These are phyloP conservation scores for Meda fulgida DNA, from an alignment of 2,797 vertebrate species.

Conservation along the genomic window DNA sequence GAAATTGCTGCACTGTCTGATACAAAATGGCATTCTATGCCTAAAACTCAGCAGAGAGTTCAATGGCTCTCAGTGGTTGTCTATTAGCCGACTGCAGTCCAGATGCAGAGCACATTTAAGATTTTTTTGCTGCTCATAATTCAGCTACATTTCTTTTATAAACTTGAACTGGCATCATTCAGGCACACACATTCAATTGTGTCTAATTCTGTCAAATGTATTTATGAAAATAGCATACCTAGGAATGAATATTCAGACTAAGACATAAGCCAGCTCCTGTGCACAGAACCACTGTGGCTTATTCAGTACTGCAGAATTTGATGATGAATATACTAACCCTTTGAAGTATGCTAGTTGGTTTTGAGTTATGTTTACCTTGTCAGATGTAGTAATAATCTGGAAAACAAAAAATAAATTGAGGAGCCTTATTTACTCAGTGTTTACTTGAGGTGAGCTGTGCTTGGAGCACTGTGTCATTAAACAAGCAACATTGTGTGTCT, in stretches of 20 bases:
- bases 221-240: not conserved
- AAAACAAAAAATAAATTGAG: not conserved
- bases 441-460: not conserved
- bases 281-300: not conserved
- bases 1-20: not conserved
- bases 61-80: not conserved
- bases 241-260: not conserved
- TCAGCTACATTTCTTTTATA: not conserved
- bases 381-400: not conserved
- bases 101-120: not conserved
- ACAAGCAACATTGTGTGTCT: not conserved
- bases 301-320: not conserved
- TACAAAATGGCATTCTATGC: not conserved
- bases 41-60: not conserved
- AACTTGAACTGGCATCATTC: not conserved
- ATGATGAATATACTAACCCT: not conserved
- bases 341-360: not conserved
- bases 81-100: not conserved
- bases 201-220: not conserved
- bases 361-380: not conserved
- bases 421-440: not conserved
- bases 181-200: not conserved
- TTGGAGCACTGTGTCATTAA: not conserved
- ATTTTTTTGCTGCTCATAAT: not conserved
- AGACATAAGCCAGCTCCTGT: not conserved